phyloP scores from a whole-genome alignment of 2,888 invertebrate genomes.

The Pristionchus mayeri region DNA sequence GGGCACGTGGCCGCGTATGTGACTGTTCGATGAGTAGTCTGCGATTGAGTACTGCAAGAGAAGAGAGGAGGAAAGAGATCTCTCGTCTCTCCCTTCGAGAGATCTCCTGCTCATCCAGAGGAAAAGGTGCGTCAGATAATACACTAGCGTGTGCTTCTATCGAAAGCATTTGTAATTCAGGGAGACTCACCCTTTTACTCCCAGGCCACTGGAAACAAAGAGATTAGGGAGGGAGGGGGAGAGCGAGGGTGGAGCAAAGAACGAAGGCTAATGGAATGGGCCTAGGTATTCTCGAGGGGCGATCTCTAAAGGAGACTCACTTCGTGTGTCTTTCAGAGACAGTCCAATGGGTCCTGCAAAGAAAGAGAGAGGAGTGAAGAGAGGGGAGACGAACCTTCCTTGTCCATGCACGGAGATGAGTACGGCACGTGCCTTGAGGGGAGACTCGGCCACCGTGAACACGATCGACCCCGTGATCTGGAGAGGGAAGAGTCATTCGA shows the following conservation, averaged over 20 bases:
- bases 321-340: constrained; percentile 41
- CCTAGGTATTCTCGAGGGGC: no score
- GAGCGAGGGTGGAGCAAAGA: background rate
- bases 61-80: background rate
- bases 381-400: no score
- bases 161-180: background rate
- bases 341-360: constrained; percentile 46
- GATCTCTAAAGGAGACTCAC: background rate
- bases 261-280: no score
- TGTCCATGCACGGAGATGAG: constrained; percentile 43
- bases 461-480: constrained; percentile 30
- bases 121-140: background rate
- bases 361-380: no score
- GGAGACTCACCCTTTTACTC: constrained; percentile 21
- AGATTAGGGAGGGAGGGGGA: background rate
- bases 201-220: background rate
- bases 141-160: background rate
- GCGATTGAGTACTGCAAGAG: constrained; percentile 35
- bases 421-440: constrained; percentile 45
- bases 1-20: constrained; percentile 30
- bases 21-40: constrained; percentile 49
- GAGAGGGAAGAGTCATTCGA: background rate
- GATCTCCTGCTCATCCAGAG: background rate
- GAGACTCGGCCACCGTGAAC: constrained; percentile 41
- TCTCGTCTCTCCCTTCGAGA: no score